Conservation (phyloP, 2,113 vertebrate genomes). For the Onychostoma macrolepis region DNA sequence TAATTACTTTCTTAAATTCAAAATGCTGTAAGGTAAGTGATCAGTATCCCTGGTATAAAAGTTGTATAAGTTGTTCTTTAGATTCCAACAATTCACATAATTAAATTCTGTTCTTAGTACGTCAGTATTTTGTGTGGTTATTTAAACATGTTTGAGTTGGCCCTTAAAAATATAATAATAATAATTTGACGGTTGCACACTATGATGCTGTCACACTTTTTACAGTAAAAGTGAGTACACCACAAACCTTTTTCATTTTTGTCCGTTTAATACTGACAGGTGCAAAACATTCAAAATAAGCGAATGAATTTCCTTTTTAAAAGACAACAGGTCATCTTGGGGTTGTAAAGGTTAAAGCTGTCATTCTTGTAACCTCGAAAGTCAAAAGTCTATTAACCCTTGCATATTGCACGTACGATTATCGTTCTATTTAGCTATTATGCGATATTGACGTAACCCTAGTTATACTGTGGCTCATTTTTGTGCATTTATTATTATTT, state of each 20-base stretch:
- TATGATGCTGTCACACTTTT: slow-evolving; percentile 7
- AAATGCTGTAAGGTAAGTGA: background rate
- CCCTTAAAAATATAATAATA: background rate
- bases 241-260: slow-evolving; percentile 5
- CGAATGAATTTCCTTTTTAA: background rate
- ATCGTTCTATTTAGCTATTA: background rate
- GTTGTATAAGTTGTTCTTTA: background rate
- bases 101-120: background rate
- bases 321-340: background rate
- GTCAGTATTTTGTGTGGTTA: background rate
- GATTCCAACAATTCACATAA: background rate
- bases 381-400: slow-evolving; percentile 3
- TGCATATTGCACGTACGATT: background rate
- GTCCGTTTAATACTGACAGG: background rate
- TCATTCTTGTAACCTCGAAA: background rate
- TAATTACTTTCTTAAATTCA: background rate
- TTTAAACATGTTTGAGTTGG: background rate
- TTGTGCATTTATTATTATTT: background rate
- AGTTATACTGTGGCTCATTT: background rate
- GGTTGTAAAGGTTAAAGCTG: background rate
- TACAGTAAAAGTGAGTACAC: background rate
- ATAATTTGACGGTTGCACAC: background rate
- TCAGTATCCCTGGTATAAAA: background rate
- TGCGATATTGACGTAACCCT: background rate
- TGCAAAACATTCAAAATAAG: background rate